Evolutionary conservation across 2,888 invertebrate species (phyloP), one percentile per base, ranked within the genome.

Genomic region (Syrphus vitripennis): DNA sequence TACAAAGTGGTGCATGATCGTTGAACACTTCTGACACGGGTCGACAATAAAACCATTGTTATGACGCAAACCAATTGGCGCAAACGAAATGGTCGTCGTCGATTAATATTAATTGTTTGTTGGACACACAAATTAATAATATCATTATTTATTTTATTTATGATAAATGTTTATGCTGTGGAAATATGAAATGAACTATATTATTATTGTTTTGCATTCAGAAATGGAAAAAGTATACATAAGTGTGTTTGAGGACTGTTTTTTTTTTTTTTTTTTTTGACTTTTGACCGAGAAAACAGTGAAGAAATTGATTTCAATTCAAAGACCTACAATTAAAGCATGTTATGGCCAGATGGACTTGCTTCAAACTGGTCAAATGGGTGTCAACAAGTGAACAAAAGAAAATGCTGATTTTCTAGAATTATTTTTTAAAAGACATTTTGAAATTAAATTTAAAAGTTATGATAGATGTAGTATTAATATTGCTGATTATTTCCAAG

Each of bases 81-180:
- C 67, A 67, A 50, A 21, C 34, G 4, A 31, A 50, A 48, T 50
- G 24, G 19, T 42, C 4, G 48, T 24, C 24, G 48, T 67, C 67
- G 34, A 67, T 67, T 67, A 67, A 67, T 67, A 34, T 67, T 67
- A 67, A 67, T 67, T 67, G 67, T 50, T 67, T 50, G 34, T 50
- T 67, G 34, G 34, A 19, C 42, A 65, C 7, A 65, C 19, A 65
- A 65, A 34, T 19, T 16, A 34, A 40, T 16, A 45, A 31, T 19
- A 34, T 34, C n/a, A 37, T 59, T 59, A 55, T n/a, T 48, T 21
- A 21, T 34, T 5, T 37, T 57, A 21, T 37, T 29, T n/a, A 7
- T 21, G 14, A n/a, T n/a, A n/a, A n/a, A n/a, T n/a, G n/a, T n/a
- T 59, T 37, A 59, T 59, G 37, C 14, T 59, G 7, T 21, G 4